Base-by-base conservation (phyloP, 2,888 invertebrate species). In the Clepsis dumicolana region DNA sequence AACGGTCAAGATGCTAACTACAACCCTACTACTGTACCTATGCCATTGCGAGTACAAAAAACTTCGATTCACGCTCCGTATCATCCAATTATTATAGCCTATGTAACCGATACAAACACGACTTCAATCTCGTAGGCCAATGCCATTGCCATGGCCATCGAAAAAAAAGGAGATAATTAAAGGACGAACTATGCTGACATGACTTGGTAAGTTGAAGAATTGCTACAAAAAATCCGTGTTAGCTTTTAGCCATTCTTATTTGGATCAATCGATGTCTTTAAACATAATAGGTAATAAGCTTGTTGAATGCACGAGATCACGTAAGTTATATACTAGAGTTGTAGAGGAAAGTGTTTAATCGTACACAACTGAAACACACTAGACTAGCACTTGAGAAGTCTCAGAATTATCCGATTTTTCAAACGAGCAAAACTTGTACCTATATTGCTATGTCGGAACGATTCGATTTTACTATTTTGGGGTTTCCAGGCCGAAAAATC, bases 21-120 rank as follows among this genome's bases (percentile, higher is more conserved):
- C 16, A 53, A 32, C 24, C n/a, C n/a, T n/a, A n/a, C n/a, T n/a
- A n/a, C n/a, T n/a, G n/a, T 50, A 24, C 52, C 62, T 50, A 41
- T 32, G 29, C 57, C n/a, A 57, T 63, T 56, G 18, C 50, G 50
- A 56, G 44, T 25, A 52, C 21, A 25, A 52, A 67, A 67, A 67
- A 67, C 29, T 12, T 67, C 50, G 38, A 67, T 62, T 67, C 67
- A 67, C 63, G 67, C 61, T 61, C 35, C 32, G 60, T 53, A 52
- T 63, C 41, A 24, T 63, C 41, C 41, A 67, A 67, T 67, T 67
- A 67, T 38, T 67, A 52, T 18, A 12, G 24, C 14, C 62, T 44
- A 35, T 56, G 56, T 56, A 62, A 62, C 35, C 21, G 53, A 63
- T 35, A 21, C n/a, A 27, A 62, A 18, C 57, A 63, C 29, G 63